Base-by-base conservation (phyloP, 2,888 invertebrate species). In the Sclerodermus sp. region DNA sequence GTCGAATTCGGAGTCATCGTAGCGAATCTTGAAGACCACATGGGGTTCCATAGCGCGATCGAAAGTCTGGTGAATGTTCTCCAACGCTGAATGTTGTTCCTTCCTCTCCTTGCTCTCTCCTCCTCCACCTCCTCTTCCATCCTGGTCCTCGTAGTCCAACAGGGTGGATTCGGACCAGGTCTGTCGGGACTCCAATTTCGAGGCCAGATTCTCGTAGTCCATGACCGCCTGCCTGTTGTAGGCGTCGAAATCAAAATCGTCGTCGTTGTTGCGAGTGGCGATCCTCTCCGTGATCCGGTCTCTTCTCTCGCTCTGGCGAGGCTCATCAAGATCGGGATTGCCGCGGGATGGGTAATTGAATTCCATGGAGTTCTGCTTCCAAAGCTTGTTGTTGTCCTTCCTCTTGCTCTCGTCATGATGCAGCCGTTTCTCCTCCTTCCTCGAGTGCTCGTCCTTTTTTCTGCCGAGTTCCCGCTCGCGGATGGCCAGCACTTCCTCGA, bases 1-100 rank as follows among this genome's bases (percentile, higher is more conserved):
- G 13, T 76, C 76, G 46, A 74, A 68, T 14, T 74, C 74, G 2
- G 73, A 68, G 39, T 77, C 77, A 48, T 77, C 75, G 55, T 71
- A 72, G 4, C 71, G 62, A 14, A 77, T 73, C 50, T 72, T 72
- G 53, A 77, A 77, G n/a, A 77, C 63, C 42, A 77, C 73, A 49
- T 75, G 74, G 0, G 75, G 63, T 43, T 73, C 71, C 68, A 68
- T 70, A 1, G 64, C 66, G 3, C 34, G 34, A 3, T 13, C 3
- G 37, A 73, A 74, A 16, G 51, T 58, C 2, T 57, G 53, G 15
- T 58, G 65, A 1, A 63, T 30, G n/a, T 52, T 58, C 15, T 51
- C 55, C 16, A 40, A 39, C 13, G n/a, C n/a, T n/a, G 18, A 37
- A 1, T 57, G n/a, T n/a, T 46, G 16, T n/a, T n/a, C n/a, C n/a